These are phyloP conservation scores for Hycleus cichorii DNA, from an alignment of 1,140 invertebrate genomes.

Conservation along the genomic window DNA sequence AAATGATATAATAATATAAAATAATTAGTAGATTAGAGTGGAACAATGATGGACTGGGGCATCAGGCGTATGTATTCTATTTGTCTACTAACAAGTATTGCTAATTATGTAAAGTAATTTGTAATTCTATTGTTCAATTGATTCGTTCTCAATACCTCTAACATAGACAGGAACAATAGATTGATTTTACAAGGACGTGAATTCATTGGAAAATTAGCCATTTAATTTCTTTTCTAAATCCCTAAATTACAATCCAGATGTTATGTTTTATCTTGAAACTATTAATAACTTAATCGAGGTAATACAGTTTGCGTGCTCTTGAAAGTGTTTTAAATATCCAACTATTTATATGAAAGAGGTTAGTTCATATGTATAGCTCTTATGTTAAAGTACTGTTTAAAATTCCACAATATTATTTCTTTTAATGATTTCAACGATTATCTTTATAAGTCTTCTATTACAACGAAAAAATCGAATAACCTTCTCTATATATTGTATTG, in stretches of 20 bases:
- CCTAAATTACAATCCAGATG: not conserved
- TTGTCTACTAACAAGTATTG: not conserved
- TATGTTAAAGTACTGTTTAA: too few relatives aligned
- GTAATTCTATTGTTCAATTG: not conserved
- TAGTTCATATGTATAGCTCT: too few relatives aligned
- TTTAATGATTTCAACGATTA: too few relatives aligned
- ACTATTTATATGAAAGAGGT: too few relatives aligned
- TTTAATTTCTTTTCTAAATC: not conserved
- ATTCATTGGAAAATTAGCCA: not conserved
- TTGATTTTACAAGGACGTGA: not conserved
- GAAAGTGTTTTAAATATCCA: too few relatives aligned
- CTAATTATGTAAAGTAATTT: not conserved
- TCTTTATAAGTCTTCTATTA: too few relatives aligned
- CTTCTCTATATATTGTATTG: not conserved
- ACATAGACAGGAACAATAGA: too few relatives aligned
- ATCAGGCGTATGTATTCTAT: conserved; percentile 62
- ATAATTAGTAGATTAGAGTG: not conserved
- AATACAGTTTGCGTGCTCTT: too few relatives aligned
- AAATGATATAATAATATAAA: not conserved
- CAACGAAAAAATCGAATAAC: too few relatives aligned
- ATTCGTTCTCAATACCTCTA: not conserved
- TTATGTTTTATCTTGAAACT: too few relatives aligned
- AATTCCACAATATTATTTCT: too few relatives aligned
- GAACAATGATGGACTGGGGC: conserved; percentile 68
- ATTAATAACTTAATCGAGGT: too few relatives aligned